Evolutionary conservation across 2,888 invertebrate species (phyloP).

Genomic region (Meta bourneti): DNA sequence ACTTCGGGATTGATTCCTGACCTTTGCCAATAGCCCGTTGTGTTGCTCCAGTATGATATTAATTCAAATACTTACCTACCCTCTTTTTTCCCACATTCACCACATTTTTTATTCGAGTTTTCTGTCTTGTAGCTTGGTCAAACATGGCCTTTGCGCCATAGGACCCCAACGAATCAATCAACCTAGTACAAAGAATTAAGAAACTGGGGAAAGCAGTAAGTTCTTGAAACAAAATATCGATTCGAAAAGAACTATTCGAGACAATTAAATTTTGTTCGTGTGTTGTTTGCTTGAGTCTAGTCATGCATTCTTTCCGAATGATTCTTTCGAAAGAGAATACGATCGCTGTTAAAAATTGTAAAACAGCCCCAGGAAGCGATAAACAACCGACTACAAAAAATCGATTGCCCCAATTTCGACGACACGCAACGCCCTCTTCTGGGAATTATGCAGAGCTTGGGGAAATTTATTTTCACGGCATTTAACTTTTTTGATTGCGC

Average conservation of each 20-base stretch:
- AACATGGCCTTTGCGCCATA: too few species aligned
- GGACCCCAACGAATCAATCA: too few species aligned
- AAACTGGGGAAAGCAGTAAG: too few species aligned
- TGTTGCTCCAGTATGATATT: too few species aligned
- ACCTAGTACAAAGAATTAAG: too few species aligned
- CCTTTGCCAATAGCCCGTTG: too few species aligned
- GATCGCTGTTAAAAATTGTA: background rate
- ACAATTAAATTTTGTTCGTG: background rate
- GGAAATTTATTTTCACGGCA: background rate
- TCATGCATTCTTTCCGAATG: background rate
- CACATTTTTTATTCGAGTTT: too few species aligned
- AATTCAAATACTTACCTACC: too few species aligned
- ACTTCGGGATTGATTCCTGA: too few species aligned
- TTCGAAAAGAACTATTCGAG: background rate
- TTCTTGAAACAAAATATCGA: too few species aligned
- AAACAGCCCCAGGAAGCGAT: background rate
- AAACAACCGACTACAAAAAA: constrained; percentile 23
- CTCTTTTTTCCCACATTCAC: too few species aligned
- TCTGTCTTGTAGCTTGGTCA: too few species aligned
- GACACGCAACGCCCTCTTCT: constrained; percentile 28
- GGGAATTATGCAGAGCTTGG: background rate
- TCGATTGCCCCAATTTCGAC: constrained; percentile 37
- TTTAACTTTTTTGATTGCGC: background rate
- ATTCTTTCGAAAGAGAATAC: background rate
- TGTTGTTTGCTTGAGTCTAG: background rate